A percentile compares a stretch with the other conserved stretches of the same genome.
phyloP scores from a whole-genome alignment of 2,888 invertebrate species.

The Ophonus ardosiacus region DNA sequence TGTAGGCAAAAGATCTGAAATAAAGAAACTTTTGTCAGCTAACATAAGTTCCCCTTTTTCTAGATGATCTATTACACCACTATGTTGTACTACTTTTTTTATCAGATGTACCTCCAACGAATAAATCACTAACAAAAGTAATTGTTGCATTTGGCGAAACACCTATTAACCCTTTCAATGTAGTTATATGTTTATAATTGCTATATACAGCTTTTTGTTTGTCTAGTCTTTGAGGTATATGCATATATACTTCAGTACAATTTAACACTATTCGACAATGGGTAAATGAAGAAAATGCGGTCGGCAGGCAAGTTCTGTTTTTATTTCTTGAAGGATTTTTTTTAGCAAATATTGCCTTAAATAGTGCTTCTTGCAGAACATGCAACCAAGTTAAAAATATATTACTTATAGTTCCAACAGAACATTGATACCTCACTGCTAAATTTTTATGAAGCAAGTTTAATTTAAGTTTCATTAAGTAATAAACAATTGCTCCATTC shows the following conservation, averaged over 20 bases:
- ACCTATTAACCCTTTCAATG: conserved; percentile 66
- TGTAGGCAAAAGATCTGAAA: conserved; percentile 67
- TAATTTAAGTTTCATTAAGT: not conserved
- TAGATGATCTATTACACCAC: conserved; percentile 66
- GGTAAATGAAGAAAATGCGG: conserved; percentile 64
- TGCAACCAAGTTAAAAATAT: conserved; percentile 66
- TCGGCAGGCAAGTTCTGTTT: conserved; percentile 66
- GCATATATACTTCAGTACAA: conserved; percentile 65
- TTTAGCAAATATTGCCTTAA: conserved; percentile 65
- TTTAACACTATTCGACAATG: conserved; percentile 67
- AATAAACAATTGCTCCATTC: not conserved
- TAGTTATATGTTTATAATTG: conserved; percentile 68
- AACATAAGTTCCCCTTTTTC: conserved; percentile 67
- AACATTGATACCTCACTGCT: conserved; percentile 64
- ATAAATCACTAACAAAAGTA: conserved; percentile 68
- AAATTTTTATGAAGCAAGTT: conserved; percentile 56
- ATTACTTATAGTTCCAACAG: conserved; percentile 63
- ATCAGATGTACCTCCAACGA: conserved; percentile 68
- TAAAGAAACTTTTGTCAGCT: conserved; percentile 69
- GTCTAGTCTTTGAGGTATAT: conserved; percentile 61
- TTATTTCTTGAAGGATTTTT: conserved; percentile 65
- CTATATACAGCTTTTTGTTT: conserved; percentile 66
- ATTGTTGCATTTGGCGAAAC: conserved; percentile 69
- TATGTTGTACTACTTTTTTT: conserved; percentile 67
- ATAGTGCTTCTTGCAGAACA: conserved; percentile 65